Conservation (phyloP, 37 sponge, comb jelly and placozoan genomes). For the Oopsacas minuta region DNA sequence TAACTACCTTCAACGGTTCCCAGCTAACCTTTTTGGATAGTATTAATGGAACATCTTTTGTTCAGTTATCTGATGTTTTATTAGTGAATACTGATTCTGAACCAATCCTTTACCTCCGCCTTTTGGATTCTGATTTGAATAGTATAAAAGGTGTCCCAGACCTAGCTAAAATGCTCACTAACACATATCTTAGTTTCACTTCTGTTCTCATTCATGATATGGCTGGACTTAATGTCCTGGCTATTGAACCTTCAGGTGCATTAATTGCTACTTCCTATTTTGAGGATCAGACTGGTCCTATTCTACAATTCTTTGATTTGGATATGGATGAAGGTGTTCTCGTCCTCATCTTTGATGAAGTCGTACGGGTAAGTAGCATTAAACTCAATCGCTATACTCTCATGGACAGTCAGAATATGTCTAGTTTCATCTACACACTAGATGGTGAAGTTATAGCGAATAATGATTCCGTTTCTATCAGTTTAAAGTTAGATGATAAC, state of each 20-base stretch:
- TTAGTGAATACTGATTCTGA: neutral
- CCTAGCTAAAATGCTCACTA: conserved; percentile 33
- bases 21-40: conserved; percentile 18
- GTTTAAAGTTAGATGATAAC: conserved; percentile 28
- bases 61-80: conserved; percentile 10
- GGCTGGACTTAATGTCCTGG: conserved; percentile 7
- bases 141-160: conserved; percentile 34
- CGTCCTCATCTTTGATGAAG: conserved; percentile 59
- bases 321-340: conserved; percentile 49
- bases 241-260: neutral
- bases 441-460: conserved; percentile 27
- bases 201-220: conserved; percentile 38
- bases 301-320: conserved; percentile 42
- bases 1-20: conserved; percentile 19
- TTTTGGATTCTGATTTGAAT: conserved; percentile 44
- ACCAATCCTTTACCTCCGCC: conserved; percentile 17
- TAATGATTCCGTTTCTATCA: conserved; percentile 37
- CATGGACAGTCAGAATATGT: neutral
- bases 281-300: conserved; percentile 45
- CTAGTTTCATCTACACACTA: conserved; percentile 20
- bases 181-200: conserved; percentile 39
- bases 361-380: conserved; percentile 41
- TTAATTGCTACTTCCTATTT: conserved; percentile 28
- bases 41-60: neutral
- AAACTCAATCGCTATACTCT: conserved; percentile 34